Evolutionary conservation across 2,888 invertebrate genomes (phyloP), one percentile per base, ranked within the genome.

Genomic region (Aleiodes leptofemur): DNA sequence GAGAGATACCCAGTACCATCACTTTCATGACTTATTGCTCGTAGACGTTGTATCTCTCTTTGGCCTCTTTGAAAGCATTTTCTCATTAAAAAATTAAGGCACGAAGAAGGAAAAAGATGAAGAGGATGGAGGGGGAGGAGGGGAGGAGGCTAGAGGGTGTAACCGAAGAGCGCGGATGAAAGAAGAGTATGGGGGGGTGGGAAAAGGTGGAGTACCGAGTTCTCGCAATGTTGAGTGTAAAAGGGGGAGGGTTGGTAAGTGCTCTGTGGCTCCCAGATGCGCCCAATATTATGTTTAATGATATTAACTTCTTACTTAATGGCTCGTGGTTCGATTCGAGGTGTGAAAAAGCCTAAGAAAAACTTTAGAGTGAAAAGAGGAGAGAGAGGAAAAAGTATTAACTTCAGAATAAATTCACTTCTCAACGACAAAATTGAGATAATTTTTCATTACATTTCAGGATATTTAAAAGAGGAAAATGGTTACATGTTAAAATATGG

Each of bases 51-150:
- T 88, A 89, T 89, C 87, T 89, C 87, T 87, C 87, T 84, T 84
- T 79, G 84, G 79, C 87, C 90, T 91, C 91, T 91, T 91, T 92
- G 92, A 92, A 92, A 92, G 92, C 92, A 92, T 92, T 92, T 91
- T 90, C 91, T 92, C 92, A 92, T 92, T 92, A 92, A 92, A 92
- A 92, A 92, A 89, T 89, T 90, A 89, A 88, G 86, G 88, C 83
- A 82, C 80, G 83, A 80, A 74, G 78, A 80, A 68, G 68, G 5
- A n/a, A 29, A 48, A 16, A 43, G 74, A 74, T 56, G 72, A 77
- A 78, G 23, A 23, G 23, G 23, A 23, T 2, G 77, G 74, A 64
- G 77, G 76, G 78, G 77, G 73, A 61, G 76, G 23, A 23, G 77
- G 66, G 53, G 77, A 23, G 76, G 68, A 69, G 64, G 66, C 66